These are phyloP conservation scores for Sphyrna mokarran DNA, from an alignment of 2,113 vertebrate species.

Conservation along the genomic window DNA sequence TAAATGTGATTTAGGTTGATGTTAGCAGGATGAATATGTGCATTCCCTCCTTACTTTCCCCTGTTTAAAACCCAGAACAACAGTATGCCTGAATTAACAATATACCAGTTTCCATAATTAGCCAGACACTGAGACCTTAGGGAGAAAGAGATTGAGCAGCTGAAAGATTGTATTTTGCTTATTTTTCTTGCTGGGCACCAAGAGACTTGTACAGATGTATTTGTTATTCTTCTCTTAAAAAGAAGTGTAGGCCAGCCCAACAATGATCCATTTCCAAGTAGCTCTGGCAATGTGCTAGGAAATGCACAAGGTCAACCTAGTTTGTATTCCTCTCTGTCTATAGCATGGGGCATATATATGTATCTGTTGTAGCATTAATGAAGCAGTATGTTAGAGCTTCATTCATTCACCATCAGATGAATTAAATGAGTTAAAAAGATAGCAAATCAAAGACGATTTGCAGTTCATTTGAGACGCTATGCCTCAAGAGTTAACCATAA, in stretches of 20 bases:
- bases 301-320: background rate
- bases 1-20: background rate
- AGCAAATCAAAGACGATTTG: no score
- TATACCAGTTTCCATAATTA: constrained; percentile 23
- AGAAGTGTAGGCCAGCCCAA: background rate
- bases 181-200: constrained; percentile 20
- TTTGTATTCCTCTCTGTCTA: background rate
- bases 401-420: background rate
- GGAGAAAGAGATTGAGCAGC: constrained; percentile 25
- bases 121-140: constrained; percentile 27
- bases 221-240: background rate
- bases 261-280: background rate
- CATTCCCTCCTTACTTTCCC: background rate
- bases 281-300: background rate
- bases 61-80: constrained; percentile 10
- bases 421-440: background rate
- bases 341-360: background rate
- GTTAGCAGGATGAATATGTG: background rate
- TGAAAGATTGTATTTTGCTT: constrained; percentile 34
- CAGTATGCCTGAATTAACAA: constrained; percentile 30
- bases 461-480: background rate
- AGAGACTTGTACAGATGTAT: background rate
- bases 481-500: background rate
- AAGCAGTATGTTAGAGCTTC: background rate
- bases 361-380: background rate